Conservation (phyloP, 2,888 invertebrate genomes). For the Pristionchus arcanus region DNA sequence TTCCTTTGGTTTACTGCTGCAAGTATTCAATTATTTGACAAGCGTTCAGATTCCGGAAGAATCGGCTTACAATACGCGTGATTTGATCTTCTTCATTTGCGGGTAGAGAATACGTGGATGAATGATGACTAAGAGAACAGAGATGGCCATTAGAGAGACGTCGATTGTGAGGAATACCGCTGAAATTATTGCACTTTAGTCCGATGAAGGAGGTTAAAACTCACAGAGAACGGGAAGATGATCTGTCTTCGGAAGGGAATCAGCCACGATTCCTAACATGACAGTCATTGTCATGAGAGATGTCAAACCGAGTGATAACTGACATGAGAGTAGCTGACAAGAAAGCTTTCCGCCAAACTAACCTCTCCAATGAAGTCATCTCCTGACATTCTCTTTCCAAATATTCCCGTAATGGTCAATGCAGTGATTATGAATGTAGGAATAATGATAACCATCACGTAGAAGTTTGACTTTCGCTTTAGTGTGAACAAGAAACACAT, state of each 20-base stretch:
- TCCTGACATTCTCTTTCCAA: slow-evolving; percentile 51
- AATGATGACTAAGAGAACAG: slow-evolving; percentile 38
- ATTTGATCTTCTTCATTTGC: slow-evolving; percentile 46
- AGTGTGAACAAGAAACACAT: slow-evolving; percentile 51
- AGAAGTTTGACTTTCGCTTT: slow-evolving; percentile 53
- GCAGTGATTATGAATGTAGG: slow-evolving; percentile 55
- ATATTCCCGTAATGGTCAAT: slow-evolving; percentile 54
- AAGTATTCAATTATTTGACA: background rate
- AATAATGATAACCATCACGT: slow-evolving; percentile 56
- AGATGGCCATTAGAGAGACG: slow-evolving; percentile 49
- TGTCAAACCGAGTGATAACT: slow-evolving; percentile 53
- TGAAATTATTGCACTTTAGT: background rate
- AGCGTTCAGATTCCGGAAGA: background rate
- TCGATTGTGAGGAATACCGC: slow-evolving; percentile 50
- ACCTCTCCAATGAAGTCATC: slow-evolving; percentile 55
- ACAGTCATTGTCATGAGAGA: slow-evolving; percentile 56
- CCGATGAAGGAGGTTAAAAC: background rate
- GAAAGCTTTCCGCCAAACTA: background rate
- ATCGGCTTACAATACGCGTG: slow-evolving; percentile 31
- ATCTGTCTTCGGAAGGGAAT: slow-evolving; percentile 53
- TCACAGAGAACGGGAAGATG: slow-evolving; percentile 51
- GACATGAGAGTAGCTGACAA: background rate
- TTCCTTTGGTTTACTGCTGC: background rate
- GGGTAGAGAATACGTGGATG: slow-evolving; percentile 53
- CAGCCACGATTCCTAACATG: slow-evolving; percentile 54